Evolutionary conservation across 2,888 invertebrate species (phyloP).

Genomic region (Limnephilus auricula): DNA sequence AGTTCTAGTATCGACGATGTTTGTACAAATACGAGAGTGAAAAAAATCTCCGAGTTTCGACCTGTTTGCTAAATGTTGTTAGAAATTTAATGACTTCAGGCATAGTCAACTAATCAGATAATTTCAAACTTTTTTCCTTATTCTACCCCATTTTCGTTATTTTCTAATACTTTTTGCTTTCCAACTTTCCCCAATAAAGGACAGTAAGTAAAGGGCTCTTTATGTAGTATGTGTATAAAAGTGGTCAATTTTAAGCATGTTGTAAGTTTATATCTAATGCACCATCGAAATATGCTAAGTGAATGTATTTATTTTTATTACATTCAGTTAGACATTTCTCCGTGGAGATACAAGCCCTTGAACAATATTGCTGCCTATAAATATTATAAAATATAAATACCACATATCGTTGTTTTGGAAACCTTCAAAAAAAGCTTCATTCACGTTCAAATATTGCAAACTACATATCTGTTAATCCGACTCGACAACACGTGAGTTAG

Average conservation of each 20-base stretch:
- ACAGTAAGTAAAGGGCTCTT: not conserved
- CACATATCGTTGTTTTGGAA: not conserved
- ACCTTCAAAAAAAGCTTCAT: not conserved
- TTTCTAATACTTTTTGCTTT: not conserved
- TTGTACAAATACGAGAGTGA: too few relatives aligned
- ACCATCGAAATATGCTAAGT: not conserved
- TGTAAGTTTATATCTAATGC: not conserved
- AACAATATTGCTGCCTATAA: too few relatives aligned
- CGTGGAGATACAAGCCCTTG: too few relatives aligned
- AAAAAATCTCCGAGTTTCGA: too few relatives aligned
- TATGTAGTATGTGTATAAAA: not conserved
- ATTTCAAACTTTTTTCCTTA: not conserved
- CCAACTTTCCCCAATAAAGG: not conserved
- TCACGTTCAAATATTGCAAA: not conserved
- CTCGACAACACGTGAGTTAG: not conserved
- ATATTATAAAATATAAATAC: too few relatives aligned
- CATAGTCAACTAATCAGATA: not conserved
- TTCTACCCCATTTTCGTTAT: not conserved
- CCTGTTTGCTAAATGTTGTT: too few relatives aligned
- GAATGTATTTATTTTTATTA: not conserved
- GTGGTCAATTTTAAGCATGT: not conserved
- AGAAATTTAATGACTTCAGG: too few relatives aligned
- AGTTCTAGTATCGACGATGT: too few relatives aligned
- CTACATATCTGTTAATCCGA: not conserved
- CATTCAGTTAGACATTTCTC: not conserved